phyloP scores from a whole-genome alignment of 2,113 vertebrate genomes.

The Campylomormyrus tamandua region DNA sequence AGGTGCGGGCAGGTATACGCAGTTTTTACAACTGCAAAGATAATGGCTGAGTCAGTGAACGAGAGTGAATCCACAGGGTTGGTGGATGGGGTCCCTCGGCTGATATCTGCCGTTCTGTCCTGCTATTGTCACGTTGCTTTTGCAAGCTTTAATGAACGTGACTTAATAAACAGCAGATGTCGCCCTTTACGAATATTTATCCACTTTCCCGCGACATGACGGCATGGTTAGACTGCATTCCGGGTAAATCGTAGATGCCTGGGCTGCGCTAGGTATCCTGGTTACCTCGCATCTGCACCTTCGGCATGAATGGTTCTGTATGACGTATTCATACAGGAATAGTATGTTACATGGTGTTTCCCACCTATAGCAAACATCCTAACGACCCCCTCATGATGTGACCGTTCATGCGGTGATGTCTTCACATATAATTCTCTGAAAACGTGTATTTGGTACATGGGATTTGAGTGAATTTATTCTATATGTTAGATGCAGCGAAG shows the following conservation, averaged over 20 bases:
- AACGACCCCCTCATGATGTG: neutral
- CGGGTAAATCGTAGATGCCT: slow-evolving; percentile 2
- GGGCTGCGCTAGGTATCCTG: slow-evolving; percentile 4
- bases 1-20: neutral
- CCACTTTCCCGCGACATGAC: slow-evolving; percentile 3
- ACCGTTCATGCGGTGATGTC: neutral
- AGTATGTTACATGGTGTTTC: slow-evolving; percentile 18
- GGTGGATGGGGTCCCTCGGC: neutral
- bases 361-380: slow-evolving; percentile 24
- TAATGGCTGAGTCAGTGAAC: neutral
- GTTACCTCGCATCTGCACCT: neutral
- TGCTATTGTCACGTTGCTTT: neutral
- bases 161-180: slow-evolving; percentile 34
- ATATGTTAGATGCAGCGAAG: slow-evolving; percentile 25
- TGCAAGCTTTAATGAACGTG: neutral
- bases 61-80: neutral
- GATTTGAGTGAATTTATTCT: slow-evolving; percentile 10
- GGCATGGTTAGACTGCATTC: slow-evolving; percentile 28
- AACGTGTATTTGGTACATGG: neutral
- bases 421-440: neutral
- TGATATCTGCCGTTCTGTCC: neutral
- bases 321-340: neutral
- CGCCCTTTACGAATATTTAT: slow-evolving; percentile 31
- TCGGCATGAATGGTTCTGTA: neutral
- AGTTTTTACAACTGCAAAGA: neutral